Evolutionary conservation across 2,113 vertebrate species (phyloP), one percentile per base, ranked within the genome.

Genomic region (Gobius niger): DNA sequence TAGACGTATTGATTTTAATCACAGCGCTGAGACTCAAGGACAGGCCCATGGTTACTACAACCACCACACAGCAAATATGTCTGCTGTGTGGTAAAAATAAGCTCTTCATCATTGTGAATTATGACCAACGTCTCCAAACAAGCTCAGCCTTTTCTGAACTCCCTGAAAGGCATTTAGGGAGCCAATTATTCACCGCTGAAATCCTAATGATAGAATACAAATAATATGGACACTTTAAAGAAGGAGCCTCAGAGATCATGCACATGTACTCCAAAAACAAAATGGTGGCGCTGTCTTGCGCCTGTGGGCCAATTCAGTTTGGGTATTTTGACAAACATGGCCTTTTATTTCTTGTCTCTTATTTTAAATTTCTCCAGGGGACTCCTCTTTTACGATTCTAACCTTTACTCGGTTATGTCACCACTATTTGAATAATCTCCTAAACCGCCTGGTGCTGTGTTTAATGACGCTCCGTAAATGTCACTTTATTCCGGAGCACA

Each of bases 1-100:
- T 78, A 63, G 50, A 51, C 5, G 7, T 82, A 88, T 87, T 83
- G 85, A 89, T 86, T 86, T 80, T 24, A 84, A 73, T 77, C 70
- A 87, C 61, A 64, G 61, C 44, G 70, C 44, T 46, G 59, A 52
- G 47, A 71, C 47, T 49, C 47, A 49, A 49, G 47, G 47, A 15
- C 7, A 49, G 47, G 12, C 19, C 24, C 18, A 3, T 9, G 54
- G 19, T 34, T 57, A 40, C 18, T 16, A 16, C n/a, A 16, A 51
- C 15, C n/a, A 16, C 50, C n/a, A 15, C 50, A 7, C 5, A 6
- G 24, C 24, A 34, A 34, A 34, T 34, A 49, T 49, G 13, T 49
- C 47, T 49, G 47, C 12, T 49, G 2, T 49, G 4, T 49, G 11
- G 47, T 6, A 12, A 34, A 34, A 34, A 34, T 34, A 34, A 34